phyloP scores from a whole-genome alignment of 2,797 vertebrate genomes.

The Myiotriccus ornatus region DNA sequence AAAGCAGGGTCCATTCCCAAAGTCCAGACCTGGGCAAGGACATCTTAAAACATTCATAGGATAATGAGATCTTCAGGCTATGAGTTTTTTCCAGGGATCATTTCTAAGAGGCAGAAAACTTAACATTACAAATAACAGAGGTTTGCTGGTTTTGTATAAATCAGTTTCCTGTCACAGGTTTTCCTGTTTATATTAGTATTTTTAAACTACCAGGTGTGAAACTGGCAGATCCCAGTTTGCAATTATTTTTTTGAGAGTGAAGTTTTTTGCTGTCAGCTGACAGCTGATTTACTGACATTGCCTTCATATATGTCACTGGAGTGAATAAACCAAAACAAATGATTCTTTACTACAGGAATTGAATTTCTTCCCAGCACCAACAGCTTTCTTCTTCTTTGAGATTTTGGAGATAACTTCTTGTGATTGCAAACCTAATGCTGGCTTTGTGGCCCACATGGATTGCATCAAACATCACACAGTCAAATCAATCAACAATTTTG shows the following conservation, averaged over 20 bases:
- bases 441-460: background rate
- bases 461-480: background rate
- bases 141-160: background rate
- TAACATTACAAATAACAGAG: background rate
- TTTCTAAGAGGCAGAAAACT: background rate
- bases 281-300: constrained; percentile 31
- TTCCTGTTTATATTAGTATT: constrained; percentile 19
- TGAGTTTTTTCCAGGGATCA: background rate
- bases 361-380: background rate
- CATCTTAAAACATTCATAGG: background rate
- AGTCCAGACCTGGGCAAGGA: background rate
- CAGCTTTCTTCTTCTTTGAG: constrained; percentile 19
- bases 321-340: constrained; percentile 26
- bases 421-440: background rate
- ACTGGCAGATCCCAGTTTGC: background rate
- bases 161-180: background rate
- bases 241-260: background rate
- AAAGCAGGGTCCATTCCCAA: background rate
- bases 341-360: background rate
- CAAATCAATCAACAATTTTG: background rate
- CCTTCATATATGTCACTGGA: background rate
- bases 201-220: background rate
- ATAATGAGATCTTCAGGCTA: background rate
- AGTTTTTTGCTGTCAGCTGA: background rate
- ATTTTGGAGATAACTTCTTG: background rate